A percentile compares a stretch with the other conserved stretches of the same genome.
phyloP scores from a whole-genome alignment of 2,888 invertebrate genomes.

The Orthonevra nobilis region DNA sequence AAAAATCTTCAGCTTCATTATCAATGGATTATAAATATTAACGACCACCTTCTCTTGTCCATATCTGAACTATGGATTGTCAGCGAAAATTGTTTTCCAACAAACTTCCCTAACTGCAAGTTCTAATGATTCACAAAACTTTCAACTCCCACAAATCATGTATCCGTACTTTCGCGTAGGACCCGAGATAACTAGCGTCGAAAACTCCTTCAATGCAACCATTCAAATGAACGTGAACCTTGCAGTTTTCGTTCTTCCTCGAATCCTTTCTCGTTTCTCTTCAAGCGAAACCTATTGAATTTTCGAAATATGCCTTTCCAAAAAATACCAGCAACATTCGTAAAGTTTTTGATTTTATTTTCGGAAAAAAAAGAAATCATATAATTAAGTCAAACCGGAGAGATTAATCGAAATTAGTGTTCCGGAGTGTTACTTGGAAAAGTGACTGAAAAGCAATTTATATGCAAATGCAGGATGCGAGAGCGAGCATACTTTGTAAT shows the following conservation, averaged over 20 bases:
- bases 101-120: slow-evolving; percentile 34
- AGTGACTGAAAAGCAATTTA: slow-evolving; percentile 68
- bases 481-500: slow-evolving; percentile 45
- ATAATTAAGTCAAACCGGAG: slow-evolving; percentile 15
- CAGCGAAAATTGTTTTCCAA: slow-evolving; percentile 29
- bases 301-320: slow-evolving; percentile 23
- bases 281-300: slow-evolving; percentile 47
- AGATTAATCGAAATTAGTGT: slow-evolving; percentile 48
- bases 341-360: slow-evolving; percentile 44
- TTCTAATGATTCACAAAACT: slow-evolving; percentile 8
- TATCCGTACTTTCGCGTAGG: background rate
- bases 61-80: slow-evolving; percentile 7
- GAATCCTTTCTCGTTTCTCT: too few species aligned
- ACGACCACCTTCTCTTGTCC: background rate
- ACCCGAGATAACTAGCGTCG: background rate
- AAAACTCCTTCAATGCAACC: slow-evolving; percentile 34
- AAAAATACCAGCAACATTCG: too few species aligned
- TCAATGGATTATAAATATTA: slow-evolving; percentile 21
- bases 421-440: slow-evolving; percentile 43
- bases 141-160: background rate
- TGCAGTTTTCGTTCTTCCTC: slow-evolving; percentile 23
- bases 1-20: too few species aligned
- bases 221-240: slow-evolving; percentile 53
- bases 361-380: background rate
- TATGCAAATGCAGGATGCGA: slow-evolving; percentile 68